A percentile compares a stretch with the other conserved stretches of the same genome.
Evolutionary conservation across 2,113 vertebrate genomes (phyloP).

Genomic region (Varanus komodoensis): DNA sequence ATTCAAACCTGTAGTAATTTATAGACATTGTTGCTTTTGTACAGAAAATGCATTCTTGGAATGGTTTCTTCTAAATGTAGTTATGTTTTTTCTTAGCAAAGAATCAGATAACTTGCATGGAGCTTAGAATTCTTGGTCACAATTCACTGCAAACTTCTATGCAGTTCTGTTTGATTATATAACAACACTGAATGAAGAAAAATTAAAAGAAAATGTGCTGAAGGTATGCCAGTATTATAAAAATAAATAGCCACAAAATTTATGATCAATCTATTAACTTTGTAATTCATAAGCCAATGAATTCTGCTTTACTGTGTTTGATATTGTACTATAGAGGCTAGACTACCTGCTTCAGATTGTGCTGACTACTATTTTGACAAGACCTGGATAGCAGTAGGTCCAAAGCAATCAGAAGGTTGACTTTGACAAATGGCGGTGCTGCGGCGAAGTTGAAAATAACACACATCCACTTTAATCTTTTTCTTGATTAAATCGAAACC

Average conservation of each 20-base stretch:
- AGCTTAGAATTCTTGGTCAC: slow-evolving; percentile 62
- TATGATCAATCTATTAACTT: slow-evolving; percentile 82
- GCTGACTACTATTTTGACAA: slow-evolving; percentile 97
- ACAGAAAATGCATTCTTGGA: slow-evolving; percentile 68
- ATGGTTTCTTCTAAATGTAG: slow-evolving; percentile 64
- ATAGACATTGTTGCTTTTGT: slow-evolving; percentile 62
- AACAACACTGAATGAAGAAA: slow-evolving; percentile 54
- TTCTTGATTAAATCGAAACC: slow-evolving; percentile 99
- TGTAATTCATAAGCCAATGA: slow-evolving; percentile 79
- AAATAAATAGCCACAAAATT: slow-evolving; percentile 77
- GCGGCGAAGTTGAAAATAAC: slow-evolving; percentile 98
- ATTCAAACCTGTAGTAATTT: slow-evolving; percentile 62
- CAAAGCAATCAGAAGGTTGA: slow-evolving; percentile 99
- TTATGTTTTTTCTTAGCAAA: slow-evolving; percentile 60
- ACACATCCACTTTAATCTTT: slow-evolving; percentile 99
- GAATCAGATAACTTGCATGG: slow-evolving; percentile 50
- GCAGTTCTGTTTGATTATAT: slow-evolving; percentile 56
- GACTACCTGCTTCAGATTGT: slow-evolving; percentile 86
- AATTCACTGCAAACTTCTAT: slow-evolving; percentile 67
- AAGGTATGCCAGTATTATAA: slow-evolving; percentile 67
- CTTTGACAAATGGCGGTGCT: slow-evolving; percentile 99
- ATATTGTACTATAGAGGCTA: slow-evolving; percentile 69
- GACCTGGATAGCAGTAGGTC: slow-evolving; percentile 96
- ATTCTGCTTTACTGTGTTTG: slow-evolving; percentile 76
- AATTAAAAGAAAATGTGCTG: slow-evolving; percentile 67